Conservation (phyloP, 2,797 vertebrate species). For the Limosa lapponica region DNA sequence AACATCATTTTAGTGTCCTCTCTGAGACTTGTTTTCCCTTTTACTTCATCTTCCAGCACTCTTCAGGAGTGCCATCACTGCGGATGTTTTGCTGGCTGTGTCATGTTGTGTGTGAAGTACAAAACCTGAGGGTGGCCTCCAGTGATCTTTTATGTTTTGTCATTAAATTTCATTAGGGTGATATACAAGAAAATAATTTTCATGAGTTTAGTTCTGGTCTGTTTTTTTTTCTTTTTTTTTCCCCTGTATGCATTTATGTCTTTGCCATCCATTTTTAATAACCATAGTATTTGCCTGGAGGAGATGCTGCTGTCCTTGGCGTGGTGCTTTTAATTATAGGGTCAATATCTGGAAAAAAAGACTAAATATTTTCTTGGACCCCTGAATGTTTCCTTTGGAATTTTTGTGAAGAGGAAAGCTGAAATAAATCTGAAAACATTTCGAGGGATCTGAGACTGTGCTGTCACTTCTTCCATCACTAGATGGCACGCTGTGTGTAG, state of each 20-base stretch:
- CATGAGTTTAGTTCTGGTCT: accelerated
- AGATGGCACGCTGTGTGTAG: constrained; percentile 62
- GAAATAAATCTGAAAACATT: background rate
- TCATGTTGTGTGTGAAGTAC: accelerated
- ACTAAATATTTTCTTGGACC: accelerated
- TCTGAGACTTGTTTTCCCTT: background rate
- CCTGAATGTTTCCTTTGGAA: background rate
- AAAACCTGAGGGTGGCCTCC: background rate
- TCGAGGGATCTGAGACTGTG: background rate
- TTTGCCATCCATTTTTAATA: background rate
- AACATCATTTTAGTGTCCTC: accelerated
- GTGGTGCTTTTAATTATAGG: background rate
- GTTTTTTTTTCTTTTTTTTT: accelerated
- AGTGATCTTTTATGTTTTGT: background rate
- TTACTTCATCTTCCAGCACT: accelerated
- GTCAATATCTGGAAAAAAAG: background rate
- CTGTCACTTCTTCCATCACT: constrained; percentile 38
- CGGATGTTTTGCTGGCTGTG: background rate
- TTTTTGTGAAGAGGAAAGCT: accelerated
- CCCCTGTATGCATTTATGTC: accelerated
- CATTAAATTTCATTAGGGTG: background rate
- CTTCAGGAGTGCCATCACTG: accelerated
- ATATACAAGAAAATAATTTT: background rate
- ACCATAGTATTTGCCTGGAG: background rate
- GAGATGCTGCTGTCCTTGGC: background rate